Conservation (phyloP, 2,797 vertebrate genomes). For the Pseudochaenichthys georgianus region DNA sequence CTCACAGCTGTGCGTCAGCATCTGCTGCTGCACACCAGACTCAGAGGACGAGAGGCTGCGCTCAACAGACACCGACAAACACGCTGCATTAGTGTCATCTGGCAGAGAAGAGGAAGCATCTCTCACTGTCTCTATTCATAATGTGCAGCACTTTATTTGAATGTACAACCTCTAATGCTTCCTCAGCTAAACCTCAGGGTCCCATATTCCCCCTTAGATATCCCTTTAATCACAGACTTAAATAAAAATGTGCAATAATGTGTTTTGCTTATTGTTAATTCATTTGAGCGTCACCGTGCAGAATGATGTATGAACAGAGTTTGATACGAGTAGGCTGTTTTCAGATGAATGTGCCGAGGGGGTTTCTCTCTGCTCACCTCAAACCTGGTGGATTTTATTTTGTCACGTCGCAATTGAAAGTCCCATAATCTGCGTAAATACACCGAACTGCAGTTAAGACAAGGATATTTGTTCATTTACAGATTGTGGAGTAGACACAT, state of each 20-base stretch:
- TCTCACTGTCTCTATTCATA: constrained; percentile 27
- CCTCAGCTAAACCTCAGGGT: constrained; percentile 2
- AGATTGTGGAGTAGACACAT: neutral
- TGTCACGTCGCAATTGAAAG: too few species aligned
- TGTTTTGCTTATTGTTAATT: neutral
- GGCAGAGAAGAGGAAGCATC: constrained; percentile 19
- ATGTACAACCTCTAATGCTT: neutral
- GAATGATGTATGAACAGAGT: neutral
- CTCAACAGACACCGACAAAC: constrained; percentile 40
- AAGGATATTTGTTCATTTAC: neutral
- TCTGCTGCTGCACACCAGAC: constrained; percentile 50
- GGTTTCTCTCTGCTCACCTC: neutral
- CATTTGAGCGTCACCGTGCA: neutral
- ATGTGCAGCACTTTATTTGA: constrained; percentile 17
- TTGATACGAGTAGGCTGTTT: neutral
- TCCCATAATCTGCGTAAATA: too few species aligned
- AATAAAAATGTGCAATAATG: neutral
- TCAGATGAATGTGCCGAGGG: neutral
- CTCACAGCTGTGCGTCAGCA: constrained; percentile 60
- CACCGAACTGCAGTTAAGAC: neutral
- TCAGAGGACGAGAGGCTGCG: constrained; percentile 22
- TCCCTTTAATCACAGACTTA: neutral
- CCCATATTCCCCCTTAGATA: neutral
- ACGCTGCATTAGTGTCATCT: constrained; percentile 43
- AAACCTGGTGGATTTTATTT: too few species aligned